These are phyloP conservation scores for Mellivora capensis DNA, from an alignment of 2,113 vertebrate genomes.

Conservation along the genomic window DNA sequence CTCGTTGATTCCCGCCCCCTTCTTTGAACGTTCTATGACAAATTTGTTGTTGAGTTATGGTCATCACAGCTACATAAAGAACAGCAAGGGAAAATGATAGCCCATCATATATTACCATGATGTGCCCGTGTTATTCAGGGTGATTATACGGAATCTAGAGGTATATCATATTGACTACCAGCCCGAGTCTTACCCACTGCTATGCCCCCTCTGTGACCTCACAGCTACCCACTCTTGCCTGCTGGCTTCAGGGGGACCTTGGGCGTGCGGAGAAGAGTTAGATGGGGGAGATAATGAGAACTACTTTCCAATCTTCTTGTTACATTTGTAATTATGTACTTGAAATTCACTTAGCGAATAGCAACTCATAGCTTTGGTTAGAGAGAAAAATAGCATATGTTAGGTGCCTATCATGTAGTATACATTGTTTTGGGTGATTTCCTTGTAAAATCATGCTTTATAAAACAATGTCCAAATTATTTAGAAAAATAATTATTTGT, in stretches of 20 bases:
- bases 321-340: slow-evolving; percentile 4
- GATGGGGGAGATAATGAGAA: not conserved
- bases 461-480: slow-evolving; percentile 16
- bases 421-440: slow-evolving; percentile 9
- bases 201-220: slow-evolving; percentile 55
- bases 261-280: not conserved
- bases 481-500: not conserved
- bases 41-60: slow-evolving; percentile 71
- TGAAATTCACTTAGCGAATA: not conserved
- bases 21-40: slow-evolving; percentile 44
- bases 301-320: not conserved
- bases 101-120: slow-evolving; percentile 65
- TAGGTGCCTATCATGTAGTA: not conserved
- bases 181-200: slow-evolving; percentile 8
- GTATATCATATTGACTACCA: slow-evolving; percentile 74
- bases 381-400: slow-evolving; percentile 15
- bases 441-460: slow-evolving; percentile 14
- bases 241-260: not conserved
- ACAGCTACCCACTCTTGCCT: not conserved
- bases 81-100: slow-evolving; percentile 67
- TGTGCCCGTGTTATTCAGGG: slow-evolving; percentile 45
- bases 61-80: slow-evolving; percentile 58
- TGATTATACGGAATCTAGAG: slow-evolving; percentile 70
- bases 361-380: not conserved
- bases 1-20: not conserved